Conservation (phyloP, 1,140 invertebrate genomes). For the Scylla paramamosain region DNA sequence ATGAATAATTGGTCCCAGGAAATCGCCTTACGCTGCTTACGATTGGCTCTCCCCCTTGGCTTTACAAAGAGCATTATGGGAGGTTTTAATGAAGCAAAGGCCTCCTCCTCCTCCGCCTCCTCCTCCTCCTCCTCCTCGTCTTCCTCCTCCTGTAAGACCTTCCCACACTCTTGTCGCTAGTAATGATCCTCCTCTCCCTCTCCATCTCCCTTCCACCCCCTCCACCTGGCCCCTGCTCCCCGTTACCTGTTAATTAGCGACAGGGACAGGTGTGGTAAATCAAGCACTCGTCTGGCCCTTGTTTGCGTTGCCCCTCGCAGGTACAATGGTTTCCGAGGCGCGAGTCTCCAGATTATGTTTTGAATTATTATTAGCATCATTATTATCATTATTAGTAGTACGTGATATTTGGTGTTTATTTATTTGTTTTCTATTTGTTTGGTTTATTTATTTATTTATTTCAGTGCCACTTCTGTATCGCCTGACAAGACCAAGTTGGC, state of each 20-base stretch:
- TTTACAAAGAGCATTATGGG: background rate
- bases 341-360: background rate
- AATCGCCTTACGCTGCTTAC: background rate
- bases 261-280: constrained; percentile 20
- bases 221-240: background rate
- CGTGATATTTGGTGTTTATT: background rate
- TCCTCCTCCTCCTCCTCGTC: no score
- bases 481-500: background rate
- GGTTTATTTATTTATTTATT: background rate
- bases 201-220: background rate
- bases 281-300: constrained; percentile 2
- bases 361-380: background rate
- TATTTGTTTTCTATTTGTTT: background rate
- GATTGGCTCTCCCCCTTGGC: background rate
- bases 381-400: no score
- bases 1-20: background rate
- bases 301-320: background rate
- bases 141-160: background rate
- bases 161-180: background rate
- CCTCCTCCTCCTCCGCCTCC: background rate
- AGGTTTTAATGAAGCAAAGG: background rate
- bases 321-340: background rate
- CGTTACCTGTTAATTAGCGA: background rate
- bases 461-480: background rate
- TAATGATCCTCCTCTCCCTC: background rate